Evolutionary conservation across 2,888 invertebrate species (phyloP).

Genomic region (Tribolium freemani): DNA sequence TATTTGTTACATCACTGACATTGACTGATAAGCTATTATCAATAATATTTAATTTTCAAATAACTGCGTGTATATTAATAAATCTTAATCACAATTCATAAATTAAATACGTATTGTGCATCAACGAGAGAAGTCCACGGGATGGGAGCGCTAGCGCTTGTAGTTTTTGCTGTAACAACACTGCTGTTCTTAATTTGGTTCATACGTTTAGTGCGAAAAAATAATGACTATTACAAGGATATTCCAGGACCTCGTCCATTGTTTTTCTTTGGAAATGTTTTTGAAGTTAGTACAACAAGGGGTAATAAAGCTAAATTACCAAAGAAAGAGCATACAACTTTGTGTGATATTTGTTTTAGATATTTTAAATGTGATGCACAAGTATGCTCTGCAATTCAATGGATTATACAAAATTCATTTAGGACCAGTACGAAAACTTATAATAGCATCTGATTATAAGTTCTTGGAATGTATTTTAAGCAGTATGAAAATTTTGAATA

Average conservation of each 20-base stretch:
- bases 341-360: background rate
- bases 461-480: slow-evolving; percentile 9
- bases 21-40: background rate
- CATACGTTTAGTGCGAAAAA: background rate
- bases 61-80: background rate
- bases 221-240: slow-evolving; percentile 7
- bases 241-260: slow-evolving; percentile 4
- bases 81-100: background rate
- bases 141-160: background rate
- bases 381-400: background rate
- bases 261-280: slow-evolving; percentile 2
- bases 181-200: background rate
- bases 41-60: background rate
- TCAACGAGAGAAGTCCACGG: background rate
- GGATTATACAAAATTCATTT: background rate
- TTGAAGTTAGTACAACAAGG: background rate
- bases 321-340: background rate
- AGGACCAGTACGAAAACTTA: background rate
- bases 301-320: background rate
- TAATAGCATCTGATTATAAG: background rate
- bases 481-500: background rate
- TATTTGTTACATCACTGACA: background rate
- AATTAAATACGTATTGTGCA: background rate
- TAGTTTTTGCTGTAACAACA: background rate
- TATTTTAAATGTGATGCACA: background rate